Base-by-base conservation (phyloP, 2,797 vertebrate genomes). In the Enteromius argenteus region DNA sequence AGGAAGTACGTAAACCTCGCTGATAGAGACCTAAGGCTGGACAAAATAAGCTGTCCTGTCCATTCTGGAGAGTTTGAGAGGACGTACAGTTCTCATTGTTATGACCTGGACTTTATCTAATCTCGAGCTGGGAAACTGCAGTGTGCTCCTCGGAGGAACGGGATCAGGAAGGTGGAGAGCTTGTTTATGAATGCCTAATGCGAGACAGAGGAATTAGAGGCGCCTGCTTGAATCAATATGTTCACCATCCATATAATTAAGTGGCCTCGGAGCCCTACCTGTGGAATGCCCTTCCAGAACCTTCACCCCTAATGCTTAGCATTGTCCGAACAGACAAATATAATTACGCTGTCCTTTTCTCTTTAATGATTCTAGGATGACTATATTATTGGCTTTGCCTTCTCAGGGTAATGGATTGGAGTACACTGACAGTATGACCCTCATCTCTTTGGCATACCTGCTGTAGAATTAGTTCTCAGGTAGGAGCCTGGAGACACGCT, bases 241-340 rank as follows among this genome's bases (percentile, higher is more conserved):
- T 44, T 88, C 89, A 87, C 84, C 64, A 83, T 80, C 87, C 88
- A 87, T 91, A 81, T 92, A 92, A 93, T 93, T 90, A 93, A 85
- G 88, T 90, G 85, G 79, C 75, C 87, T 79, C 80, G 69, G 51
- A 85, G 56, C 85, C 81, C 53, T 71, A 80, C 79, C 87, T 56
- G 77, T 86, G 30, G 62, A 42, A 72, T 37, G 66, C 46, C 46
- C 80, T 66, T 32, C 56, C 76, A 68, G 67, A 67, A 80, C 84
- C 89, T 84, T 86, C 76, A 73, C 56, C 21, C 58, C 58, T 72
- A 56, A 88, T 81, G 64, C 37, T 60, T 71, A 62, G 67, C 35
- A 62, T 19, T 69, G 51, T 78, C 44, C 15, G 10, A 51, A 35
- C 32, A 69, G 56, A 84, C 67, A 37, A 67, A 49, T 49, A 10